Percentiles rank a stretch among this genome's conserved stretches.
Conservation (phyloP, 2,888 invertebrate genomes). For the Cheilosia pagana region DNA sequence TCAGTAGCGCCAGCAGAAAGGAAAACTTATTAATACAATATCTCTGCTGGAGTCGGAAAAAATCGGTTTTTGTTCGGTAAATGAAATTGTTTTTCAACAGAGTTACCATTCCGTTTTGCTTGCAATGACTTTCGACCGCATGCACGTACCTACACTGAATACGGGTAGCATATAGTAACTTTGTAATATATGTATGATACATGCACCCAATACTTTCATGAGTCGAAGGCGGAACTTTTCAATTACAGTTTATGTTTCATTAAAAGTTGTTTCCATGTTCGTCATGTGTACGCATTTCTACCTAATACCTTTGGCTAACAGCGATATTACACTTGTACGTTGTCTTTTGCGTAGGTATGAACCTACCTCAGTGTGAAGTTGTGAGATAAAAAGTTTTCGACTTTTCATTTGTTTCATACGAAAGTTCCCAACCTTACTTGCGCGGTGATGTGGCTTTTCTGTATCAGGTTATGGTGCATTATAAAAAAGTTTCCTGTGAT, state of each 20-base stretch:
- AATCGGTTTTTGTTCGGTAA: no score
- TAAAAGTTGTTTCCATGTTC: conserved; percentile 40
- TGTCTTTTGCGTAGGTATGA: neutral
- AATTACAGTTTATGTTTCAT: conserved; percentile 59
- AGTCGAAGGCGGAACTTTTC: conserved; percentile 24
- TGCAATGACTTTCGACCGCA: no score
- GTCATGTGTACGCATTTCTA: neutral
- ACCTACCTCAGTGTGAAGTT: neutral
- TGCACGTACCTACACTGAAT: no score
- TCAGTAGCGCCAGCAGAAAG: no score
- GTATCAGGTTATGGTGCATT: neutral
- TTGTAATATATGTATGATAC: no score
- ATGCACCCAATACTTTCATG: neutral
- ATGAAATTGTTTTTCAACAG: no score
- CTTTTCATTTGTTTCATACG: neutral
- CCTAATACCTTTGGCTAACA: neutral
- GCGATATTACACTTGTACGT: neutral
- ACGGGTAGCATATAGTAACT: no score
- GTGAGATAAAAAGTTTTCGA: neutral
- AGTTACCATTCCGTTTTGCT: no score
- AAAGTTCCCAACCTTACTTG: neutral
- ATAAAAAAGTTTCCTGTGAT: neutral
- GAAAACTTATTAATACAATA: no score
- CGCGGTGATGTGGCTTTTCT: neutral
- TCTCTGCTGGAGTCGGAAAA: no score